Evolutionary conservation across 2,113 vertebrate genomes (phyloP).

Genomic region (Hepsetus odoe): DNA sequence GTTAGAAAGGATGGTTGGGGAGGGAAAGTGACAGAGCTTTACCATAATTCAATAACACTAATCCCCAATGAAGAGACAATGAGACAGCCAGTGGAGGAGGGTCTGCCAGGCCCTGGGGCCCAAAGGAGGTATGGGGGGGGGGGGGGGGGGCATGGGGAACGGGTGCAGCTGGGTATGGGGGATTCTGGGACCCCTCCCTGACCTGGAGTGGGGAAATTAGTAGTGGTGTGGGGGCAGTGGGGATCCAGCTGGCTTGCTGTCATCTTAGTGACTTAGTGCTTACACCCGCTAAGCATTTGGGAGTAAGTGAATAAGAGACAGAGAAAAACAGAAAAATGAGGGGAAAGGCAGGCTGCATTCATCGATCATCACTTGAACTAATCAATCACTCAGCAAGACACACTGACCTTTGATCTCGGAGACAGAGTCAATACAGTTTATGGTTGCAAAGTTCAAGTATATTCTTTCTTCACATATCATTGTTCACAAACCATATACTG

Average conservation of each 20-base stretch:
- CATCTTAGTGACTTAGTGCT: slow-evolving; percentile 64
- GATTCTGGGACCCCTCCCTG: slow-evolving; percentile 35
- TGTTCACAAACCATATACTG: no score
- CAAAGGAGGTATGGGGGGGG: slow-evolving; percentile 35
- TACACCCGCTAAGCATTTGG: slow-evolving; percentile 48
- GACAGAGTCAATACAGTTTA: slow-evolving; percentile 58
- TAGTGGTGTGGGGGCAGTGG: slow-evolving; percentile 36
- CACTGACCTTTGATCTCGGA: slow-evolving; percentile 58
- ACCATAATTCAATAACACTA: slow-evolving; percentile 81
- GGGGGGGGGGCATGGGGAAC: slow-evolving; percentile 62
- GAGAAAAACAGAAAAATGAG: not conserved
- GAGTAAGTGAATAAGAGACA: not conserved
- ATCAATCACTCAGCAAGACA: slow-evolving; percentile 62
- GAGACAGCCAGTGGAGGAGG: slow-evolving; percentile 61
- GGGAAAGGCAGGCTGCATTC: slow-evolving; percentile 30
- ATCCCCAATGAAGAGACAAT: slow-evolving; percentile 75
- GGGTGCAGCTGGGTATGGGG: slow-evolving; percentile 63
- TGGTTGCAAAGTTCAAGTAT: slow-evolving; percentile 1
- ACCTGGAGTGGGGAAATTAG: slow-evolving; percentile 52
- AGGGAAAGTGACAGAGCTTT: slow-evolving; percentile 42
- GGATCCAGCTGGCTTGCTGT: slow-evolving; percentile 70
- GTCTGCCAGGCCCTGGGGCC: slow-evolving; percentile 56
- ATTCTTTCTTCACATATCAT: not conserved
- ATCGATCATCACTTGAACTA: slow-evolving; percentile 62
- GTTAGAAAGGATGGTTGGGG: slow-evolving; percentile 38